A percentile compares a stretch with the other conserved stretches of the same genome.
Evolutionary conservation across 1,140 invertebrate genomes (phyloP).

Genomic region (Bicyclus anynana): DNA sequence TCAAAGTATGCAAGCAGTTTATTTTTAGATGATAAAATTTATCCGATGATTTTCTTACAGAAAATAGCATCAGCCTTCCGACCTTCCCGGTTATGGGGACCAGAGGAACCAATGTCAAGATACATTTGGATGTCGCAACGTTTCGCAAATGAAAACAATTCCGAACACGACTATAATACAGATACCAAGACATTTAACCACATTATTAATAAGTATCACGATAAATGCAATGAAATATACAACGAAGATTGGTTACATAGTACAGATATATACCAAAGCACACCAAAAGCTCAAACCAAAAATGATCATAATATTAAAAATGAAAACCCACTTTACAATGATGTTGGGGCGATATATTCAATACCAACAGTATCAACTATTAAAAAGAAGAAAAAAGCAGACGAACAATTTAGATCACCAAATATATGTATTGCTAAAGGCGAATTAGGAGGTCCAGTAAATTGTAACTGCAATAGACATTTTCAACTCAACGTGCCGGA

Average conservation of each 20-base stretch:
- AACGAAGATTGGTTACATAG: constrained; percentile 40
- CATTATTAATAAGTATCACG: constrained; percentile 40
- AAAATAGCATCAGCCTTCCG: constrained; percentile 65
- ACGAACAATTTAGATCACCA: constrained; percentile 61
- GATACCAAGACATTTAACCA: constrained; percentile 50
- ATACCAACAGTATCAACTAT: constrained; percentile 40
- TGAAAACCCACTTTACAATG: constrained; percentile 29
- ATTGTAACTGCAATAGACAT: constrained; percentile 69
- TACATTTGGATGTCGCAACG: constrained; percentile 70
- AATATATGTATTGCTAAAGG: constrained; percentile 64
- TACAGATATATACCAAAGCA: constrained; percentile 44
- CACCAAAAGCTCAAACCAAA: constrained; percentile 39
- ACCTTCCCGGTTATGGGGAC: constrained; percentile 63
- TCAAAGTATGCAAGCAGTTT: background rate
- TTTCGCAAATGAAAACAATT: constrained; percentile 45
- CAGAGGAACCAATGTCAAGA: constrained; percentile 61
- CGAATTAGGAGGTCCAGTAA: constrained; percentile 50
- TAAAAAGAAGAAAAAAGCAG: constrained; percentile 39
- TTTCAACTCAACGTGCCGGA: constrained; percentile 65
- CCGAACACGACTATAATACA: constrained; percentile 39
- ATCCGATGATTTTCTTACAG: constrained; percentile 35
- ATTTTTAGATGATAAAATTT: background rate
- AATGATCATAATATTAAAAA: constrained; percentile 35
- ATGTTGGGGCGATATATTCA: constrained; percentile 39
- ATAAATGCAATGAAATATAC: constrained; percentile 43